These are phyloP conservation scores for Schizothorax lantsangensis DNA, from an alignment of 2,797 vertebrate species.

Conservation along the genomic window DNA sequence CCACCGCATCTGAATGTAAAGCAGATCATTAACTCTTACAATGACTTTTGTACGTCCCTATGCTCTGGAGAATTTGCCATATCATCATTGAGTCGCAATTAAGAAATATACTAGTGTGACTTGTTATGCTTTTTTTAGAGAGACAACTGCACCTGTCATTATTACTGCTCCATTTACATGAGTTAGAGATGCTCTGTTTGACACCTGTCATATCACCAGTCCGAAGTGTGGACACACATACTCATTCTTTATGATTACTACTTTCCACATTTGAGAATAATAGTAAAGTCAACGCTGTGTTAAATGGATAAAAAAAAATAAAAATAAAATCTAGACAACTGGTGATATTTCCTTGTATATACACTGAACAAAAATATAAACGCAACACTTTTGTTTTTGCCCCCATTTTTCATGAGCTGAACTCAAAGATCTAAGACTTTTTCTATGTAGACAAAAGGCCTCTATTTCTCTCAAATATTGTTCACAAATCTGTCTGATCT, in stretches of 20 bases:
- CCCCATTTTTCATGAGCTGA: too few species aligned
- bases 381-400: too few species aligned
- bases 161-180: constrained; percentile 14
- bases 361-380: too few species aligned
- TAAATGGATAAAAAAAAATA: too few species aligned
- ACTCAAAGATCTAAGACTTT: too few species aligned
- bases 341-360: too few species aligned
- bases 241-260: neutral
- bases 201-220: neutral
- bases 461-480: too few species aligned
- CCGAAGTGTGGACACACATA: neutral
- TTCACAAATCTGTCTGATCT: too few species aligned
- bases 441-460: too few species aligned
- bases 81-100: constrained; percentile 26
- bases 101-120: constrained; percentile 33
- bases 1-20: constrained; percentile 46
- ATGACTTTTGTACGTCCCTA: constrained; percentile 39
- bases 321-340: too few species aligned
- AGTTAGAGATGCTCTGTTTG: constrained; percentile 35
- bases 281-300: neutral
- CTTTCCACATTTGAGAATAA: neutral
- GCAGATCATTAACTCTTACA: constrained; percentile 54
- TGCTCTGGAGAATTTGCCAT: constrained; percentile 14
- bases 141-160: constrained; percentile 31
- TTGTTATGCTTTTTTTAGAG: constrained; percentile 22